phyloP scores from a whole-genome alignment of 2,113 vertebrate genomes.

The Colaptes auratus region DNA sequence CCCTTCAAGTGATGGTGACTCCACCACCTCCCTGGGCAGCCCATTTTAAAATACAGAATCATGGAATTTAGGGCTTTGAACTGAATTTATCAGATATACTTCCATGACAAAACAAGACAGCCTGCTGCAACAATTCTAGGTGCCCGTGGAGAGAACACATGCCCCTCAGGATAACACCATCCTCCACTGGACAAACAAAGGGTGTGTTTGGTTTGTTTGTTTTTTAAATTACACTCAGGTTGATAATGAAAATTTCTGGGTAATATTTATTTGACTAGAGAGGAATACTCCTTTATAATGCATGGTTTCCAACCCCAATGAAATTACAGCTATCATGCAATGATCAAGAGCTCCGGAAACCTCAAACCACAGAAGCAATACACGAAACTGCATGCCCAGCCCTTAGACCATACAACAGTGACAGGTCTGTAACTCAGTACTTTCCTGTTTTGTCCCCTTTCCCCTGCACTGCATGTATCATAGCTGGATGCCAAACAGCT shows the following conservation, averaged over 20 bases:
- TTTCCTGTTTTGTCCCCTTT: neutral
- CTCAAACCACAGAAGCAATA: neutral
- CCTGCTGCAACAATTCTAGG: neutral
- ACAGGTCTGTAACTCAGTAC: neutral
- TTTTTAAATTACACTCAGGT: neutral
- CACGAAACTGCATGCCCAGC: neutral
- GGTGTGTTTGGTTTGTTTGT: accelerated
- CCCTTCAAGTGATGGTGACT: too few species aligned
- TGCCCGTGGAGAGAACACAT: neutral
- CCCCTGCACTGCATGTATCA: neutral
- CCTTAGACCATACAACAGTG: neutral
- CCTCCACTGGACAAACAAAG: neutral
- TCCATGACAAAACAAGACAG: neutral
- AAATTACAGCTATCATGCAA: neutral
- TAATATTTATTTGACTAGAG: neutral
- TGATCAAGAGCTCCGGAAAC: neutral
- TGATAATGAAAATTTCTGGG: neutral
- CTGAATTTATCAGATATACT: neutral
- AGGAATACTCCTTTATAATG: neutral
- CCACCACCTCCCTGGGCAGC: too few species aligned
- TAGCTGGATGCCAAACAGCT: neutral
- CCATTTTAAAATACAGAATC: neutral
- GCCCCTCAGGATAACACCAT: neutral
- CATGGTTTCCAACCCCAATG: neutral
- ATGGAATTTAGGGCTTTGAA: neutral